These are phyloP conservation scores for Pseudochirops cupreus DNA, from an alignment of 2,797 vertebrate genomes.

Conservation along the genomic window DNA sequence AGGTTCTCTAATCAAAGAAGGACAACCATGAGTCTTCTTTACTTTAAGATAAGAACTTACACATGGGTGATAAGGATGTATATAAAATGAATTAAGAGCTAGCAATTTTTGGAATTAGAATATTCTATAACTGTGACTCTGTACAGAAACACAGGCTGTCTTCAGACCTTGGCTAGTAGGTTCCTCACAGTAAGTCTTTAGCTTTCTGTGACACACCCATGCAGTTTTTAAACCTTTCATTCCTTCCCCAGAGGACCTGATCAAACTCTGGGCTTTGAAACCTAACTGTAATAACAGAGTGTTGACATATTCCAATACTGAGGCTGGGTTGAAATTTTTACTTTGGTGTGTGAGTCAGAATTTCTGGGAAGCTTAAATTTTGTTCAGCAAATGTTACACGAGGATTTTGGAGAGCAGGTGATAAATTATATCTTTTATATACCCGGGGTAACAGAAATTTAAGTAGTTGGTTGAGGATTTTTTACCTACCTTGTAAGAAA, in stretches of 20 bases:
- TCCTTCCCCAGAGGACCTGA: neutral
- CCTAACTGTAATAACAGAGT: neutral
- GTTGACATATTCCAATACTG: neutral
- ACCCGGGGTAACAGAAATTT: neutral
- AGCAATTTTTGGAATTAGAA: neutral
- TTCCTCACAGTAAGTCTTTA: neutral
- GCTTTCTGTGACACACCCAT: neutral
- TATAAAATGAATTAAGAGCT: neutral
- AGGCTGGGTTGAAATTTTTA: neutral
- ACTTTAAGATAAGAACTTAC: neutral
- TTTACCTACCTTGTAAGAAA: neutral
- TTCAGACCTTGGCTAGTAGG: neutral
- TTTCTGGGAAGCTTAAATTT: neutral
- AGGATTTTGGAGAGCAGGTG: neutral
- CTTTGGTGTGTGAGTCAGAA: neutral
- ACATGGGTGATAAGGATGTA: neutral
- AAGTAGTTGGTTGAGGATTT: neutral
- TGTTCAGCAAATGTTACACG: neutral
- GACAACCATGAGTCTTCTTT: neutral
- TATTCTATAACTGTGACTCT: neutral
- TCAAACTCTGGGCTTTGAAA: neutral
- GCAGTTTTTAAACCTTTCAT: neutral
- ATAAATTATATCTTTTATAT: neutral
- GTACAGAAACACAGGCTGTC: neutral
- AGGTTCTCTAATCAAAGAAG: neutral